These are phyloP conservation scores for Micropoecilia bifurca DNA, from an alignment of 2,797 vertebrate genomes.

Conservation along the genomic window DNA sequence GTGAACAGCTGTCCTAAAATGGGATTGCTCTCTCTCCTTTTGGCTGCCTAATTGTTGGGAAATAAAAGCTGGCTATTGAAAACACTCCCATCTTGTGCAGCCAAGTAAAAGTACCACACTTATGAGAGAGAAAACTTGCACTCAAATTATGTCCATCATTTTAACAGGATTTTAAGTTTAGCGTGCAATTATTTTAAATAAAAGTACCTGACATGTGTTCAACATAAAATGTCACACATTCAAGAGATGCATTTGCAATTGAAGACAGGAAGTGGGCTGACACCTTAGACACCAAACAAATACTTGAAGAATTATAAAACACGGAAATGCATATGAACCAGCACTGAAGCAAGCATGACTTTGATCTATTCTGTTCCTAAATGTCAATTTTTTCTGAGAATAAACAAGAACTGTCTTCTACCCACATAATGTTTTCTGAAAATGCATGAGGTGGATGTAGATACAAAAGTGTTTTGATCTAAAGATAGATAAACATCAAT, in stretches of 20 bases:
- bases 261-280: not conserved
- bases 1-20: slow-evolving; percentile 13
- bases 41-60: slow-evolving; percentile 15
- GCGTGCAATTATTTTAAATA: not conserved
- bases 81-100: slow-evolving; percentile 3
- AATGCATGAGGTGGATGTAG: not conserved
- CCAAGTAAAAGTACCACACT: not conserved
- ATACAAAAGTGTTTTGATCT: not conserved
- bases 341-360: not conserved
- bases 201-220: not conserved
- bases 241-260: not conserved
- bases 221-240: not conserved
- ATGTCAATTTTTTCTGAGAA: not conserved
- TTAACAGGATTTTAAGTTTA: not conserved
- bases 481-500: not conserved
- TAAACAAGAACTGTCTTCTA: not conserved
- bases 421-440: not conserved
- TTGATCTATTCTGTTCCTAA: not conserved
- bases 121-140: not conserved
- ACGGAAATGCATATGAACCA: not conserved
- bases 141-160: not conserved
- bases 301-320: not conserved
- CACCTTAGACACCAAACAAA: not conserved
- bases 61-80: slow-evolving; percentile 18
- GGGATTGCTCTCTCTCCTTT: slow-evolving; percentile 7